Evolutionary conservation across 2,888 invertebrate species (phyloP).

Genomic region (Sarcophaga variegata): DNA sequence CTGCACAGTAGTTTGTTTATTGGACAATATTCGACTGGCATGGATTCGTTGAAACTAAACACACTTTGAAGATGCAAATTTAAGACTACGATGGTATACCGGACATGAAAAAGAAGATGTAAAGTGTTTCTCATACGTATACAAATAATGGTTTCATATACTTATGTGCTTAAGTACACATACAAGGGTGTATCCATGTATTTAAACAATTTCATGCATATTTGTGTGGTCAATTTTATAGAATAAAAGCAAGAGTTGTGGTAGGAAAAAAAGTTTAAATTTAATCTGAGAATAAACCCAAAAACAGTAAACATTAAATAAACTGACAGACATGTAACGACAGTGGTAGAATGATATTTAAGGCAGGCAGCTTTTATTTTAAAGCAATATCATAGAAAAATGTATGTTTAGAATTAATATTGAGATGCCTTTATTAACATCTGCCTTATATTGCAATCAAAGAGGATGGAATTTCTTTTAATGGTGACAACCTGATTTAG

Average conservation of each 20-base stretch:
- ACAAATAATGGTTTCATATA: slow-evolving; percentile 9
- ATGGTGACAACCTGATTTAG: no score
- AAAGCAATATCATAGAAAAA: no score
- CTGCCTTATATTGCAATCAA: no score
- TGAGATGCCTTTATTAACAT: no score
- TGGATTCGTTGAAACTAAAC: no score
- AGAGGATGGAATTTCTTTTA: no score
- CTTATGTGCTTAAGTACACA: not conserved
- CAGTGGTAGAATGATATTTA: no score
- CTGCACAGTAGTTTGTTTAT: no score
- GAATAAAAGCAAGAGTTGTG: slow-evolving; percentile 17
- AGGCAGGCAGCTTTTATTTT: not conserved
- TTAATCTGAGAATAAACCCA: slow-evolving; percentile 37
- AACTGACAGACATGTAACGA: not conserved
- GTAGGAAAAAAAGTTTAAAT: slow-evolving; percentile 41
- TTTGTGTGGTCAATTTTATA: slow-evolving; percentile 49
- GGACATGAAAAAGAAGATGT: not conserved
- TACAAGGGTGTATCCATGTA: not conserved
- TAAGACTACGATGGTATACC: no score
- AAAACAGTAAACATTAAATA: slow-evolving; percentile 26
- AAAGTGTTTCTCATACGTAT: not conserved
- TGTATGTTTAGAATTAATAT: no score
- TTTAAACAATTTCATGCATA: not conserved
- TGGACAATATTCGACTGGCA: no score
- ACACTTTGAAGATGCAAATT: no score